A percentile compares a stretch with the other conserved stretches of the same genome.
Evolutionary conservation across 2,797 vertebrate species (phyloP).

Genomic region (Sebastes wilsoni): DNA sequence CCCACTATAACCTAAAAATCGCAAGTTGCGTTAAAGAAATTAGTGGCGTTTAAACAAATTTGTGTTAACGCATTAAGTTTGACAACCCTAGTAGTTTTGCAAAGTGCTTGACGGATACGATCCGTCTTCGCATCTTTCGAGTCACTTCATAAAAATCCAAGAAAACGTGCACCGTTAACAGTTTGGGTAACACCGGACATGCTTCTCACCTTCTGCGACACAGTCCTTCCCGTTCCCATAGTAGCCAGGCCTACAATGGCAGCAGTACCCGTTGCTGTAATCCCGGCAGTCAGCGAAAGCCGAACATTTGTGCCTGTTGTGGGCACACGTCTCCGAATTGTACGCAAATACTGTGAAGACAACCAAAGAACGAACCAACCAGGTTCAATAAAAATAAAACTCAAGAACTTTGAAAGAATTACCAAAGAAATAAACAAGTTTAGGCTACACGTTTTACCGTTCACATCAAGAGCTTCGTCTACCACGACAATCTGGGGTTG

Average conservation of each 20-base stretch:
- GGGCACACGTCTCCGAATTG: constrained; percentile 85
- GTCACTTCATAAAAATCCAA: background rate
- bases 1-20: no score
- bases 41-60: no score
- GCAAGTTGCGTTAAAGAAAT: no score
- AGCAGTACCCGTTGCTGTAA: constrained; percentile 88
- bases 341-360: constrained; percentile 88
- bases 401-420: background rate
- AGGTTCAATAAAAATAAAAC: background rate
- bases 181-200: background rate
- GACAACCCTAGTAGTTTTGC: no score
- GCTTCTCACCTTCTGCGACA: constrained; percentile 87
- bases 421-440: background rate
- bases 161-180: background rate
- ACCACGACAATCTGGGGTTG: constrained; percentile 86
- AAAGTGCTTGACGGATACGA: background rate
- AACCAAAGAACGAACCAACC: background rate
- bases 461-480: constrained; percentile 85
- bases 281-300: constrained; percentile 88
- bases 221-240: constrained; percentile 94
- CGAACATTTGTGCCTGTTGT: constrained; percentile 87
- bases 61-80: no score
- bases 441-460: constrained; percentile 80
- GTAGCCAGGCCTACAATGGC: constrained; percentile 88
- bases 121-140: background rate